phyloP scores from a whole-genome alignment of 2,888 invertebrate species.

The Pheosia gnoma region DNA sequence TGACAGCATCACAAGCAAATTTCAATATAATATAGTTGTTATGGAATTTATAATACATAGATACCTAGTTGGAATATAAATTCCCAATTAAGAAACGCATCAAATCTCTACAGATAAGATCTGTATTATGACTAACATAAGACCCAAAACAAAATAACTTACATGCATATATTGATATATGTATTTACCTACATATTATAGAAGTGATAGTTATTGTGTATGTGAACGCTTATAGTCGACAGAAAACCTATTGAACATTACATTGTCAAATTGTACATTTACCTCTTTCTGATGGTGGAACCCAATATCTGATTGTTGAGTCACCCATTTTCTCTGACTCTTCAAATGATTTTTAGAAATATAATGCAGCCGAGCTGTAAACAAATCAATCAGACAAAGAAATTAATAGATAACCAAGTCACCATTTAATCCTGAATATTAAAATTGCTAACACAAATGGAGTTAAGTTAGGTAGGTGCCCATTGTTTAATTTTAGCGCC shows the following conservation, averaged over 20 bases:
- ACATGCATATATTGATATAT: neutral
- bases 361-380: conserved; percentile 75
- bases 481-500: no score
- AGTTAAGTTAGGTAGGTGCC: no score
- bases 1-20: conserved; percentile 55
- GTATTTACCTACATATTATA: neutral
- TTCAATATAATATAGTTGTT: neutral
- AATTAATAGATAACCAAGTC: neutral
- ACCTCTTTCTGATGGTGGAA: conserved; percentile 53
- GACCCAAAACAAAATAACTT: no score
- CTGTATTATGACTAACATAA: no score
- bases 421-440: neutral
- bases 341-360: conserved; percentile 68
- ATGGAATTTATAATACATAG: no score
- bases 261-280: conserved; percentile 67
- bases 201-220: conserved; percentile 17
- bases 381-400: conserved; percentile 26
- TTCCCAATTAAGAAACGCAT: no score
- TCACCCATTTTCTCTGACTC: conserved; percentile 67
- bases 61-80: no score
- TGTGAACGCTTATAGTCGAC: conserved; percentile 59
- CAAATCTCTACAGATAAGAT: no score
- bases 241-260: conserved; percentile 65
- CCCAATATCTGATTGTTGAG: conserved; percentile 36
- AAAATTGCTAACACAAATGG: neutral